Base-by-base conservation (phyloP, 2,888 invertebrate species). In the Allygus modestus region DNA sequence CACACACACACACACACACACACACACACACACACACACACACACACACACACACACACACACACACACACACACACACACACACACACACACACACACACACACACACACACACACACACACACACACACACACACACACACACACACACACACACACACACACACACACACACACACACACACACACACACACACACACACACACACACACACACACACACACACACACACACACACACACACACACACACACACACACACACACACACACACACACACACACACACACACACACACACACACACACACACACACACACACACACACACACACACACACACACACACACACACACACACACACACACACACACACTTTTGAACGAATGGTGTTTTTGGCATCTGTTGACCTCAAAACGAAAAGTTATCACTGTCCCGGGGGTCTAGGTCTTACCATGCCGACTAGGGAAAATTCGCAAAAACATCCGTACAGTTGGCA, bases 21-120 rank as follows among this genome's bases (percentile, higher is more conserved):
- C 65, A 77, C 77, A 77, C 77, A 77, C 77, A 77, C 77, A 77
- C 77, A 77, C 77, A 77, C 77, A 77, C 77, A 77, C 77, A 77
- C 77, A 77, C 77, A 77, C 77, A 77, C 77, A 77, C 77, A 77
- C 77, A 77, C 77, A 77, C 77, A 77, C 77, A 77, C 77, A 77
- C 77, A 77, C 77, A 77, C 77, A 77, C 77, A 77, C 77, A 77
- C 77, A 77, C 77, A 77, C 77, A 77, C 77, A 77, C 77, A 77
- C 77, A 77, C 77, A 77, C 77, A 77, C 77, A 77, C 77, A 77
- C 77, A 77, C 77, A 77, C 77, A 77, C 77, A 77, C 77, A 77
- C 77, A 77, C 77, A 77, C 77, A 77, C 77, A 77, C 77, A 77
- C 77, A 77, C 77, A 77, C 77, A 77, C 77, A 77, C 77, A 77